phyloP scores from a whole-genome alignment of 2,888 invertebrate genomes.

The Tetragonisca angustula region DNA sequence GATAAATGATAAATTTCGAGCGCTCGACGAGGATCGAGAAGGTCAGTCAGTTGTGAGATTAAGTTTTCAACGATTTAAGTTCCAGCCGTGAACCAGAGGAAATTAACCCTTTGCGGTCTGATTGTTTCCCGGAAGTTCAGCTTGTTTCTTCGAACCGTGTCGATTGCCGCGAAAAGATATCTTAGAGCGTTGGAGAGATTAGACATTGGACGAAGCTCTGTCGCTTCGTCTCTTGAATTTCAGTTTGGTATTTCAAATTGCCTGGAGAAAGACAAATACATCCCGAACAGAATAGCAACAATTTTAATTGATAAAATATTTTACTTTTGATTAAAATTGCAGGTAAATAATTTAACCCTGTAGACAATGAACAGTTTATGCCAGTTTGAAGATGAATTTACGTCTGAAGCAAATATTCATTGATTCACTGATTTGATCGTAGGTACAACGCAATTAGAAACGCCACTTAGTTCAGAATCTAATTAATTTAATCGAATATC shows the following conservation, averaged over 20 bases:
- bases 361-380: no score
- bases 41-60: slow-evolving; percentile 43
- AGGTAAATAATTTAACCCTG: not conserved
- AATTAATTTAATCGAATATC: no score
- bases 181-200: not conserved
- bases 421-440: no score
- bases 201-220: no score
- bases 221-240: not conserved
- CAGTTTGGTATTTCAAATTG: not conserved
- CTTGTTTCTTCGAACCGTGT: slow-evolving; percentile 9
- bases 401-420: no score
- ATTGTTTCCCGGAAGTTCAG: not conserved
- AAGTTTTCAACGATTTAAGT: slow-evolving; percentile 30
- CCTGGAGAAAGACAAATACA: not conserved
- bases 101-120: slow-evolving; percentile 40
- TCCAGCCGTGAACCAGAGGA: slow-evolving; percentile 27
- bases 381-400: no score
- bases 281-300: not conserved
- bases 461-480: no score
- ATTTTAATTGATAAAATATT: not conserved
- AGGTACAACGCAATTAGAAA: no score
- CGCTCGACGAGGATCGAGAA: slow-evolving; percentile 35
- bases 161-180: not conserved
- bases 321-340: not conserved
- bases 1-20: not conserved